Percentiles rank a stretch among this genome's conserved stretches.
phyloP scores from a whole-genome alignment of 2,888 invertebrate genomes.

The Nowickia ferox region DNA sequence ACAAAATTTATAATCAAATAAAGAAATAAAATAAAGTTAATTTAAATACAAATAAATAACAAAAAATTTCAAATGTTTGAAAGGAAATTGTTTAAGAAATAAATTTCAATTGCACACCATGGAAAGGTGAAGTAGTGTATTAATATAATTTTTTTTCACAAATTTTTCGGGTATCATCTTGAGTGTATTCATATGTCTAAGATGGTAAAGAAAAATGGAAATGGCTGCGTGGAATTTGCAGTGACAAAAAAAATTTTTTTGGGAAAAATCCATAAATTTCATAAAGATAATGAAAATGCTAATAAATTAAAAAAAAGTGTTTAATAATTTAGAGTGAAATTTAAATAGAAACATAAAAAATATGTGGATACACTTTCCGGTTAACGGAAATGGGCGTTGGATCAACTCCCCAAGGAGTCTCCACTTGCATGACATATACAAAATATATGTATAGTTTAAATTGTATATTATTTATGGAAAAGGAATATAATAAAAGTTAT shows the following conservation, averaged over 20 bases:
- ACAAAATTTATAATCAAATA: constrained; percentile 41
- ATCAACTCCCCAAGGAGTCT: constrained; percentile 71
- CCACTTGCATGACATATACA: constrained; percentile 10
- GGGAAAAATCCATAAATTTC: constrained; percentile 58
- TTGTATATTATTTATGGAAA: background rate
- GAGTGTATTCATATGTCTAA: constrained; percentile 52
- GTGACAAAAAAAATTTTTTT: background rate
- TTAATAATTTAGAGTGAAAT: constrained; percentile 17
- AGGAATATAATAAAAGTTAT: background rate
- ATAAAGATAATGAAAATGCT: background rate
- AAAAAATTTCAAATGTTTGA: constrained; percentile 49
- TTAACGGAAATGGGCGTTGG: constrained; percentile 73
- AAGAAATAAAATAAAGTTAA: constrained; percentile 38
- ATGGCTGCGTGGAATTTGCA: constrained; percentile 52
- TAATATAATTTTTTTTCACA: constrained; percentile 7
- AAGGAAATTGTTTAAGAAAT: constrained; percentile 33
- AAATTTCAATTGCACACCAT: constrained; percentile 20
- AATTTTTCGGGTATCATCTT: constrained; percentile 39
- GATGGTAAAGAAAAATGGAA: constrained; percentile 49
- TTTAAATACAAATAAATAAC: constrained; percentile 30
- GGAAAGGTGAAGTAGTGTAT: constrained; percentile 59
- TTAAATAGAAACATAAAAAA: constrained; percentile 4
- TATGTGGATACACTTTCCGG: constrained; percentile 67
- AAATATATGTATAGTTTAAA: background rate
- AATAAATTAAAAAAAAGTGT: background rate